phyloP scores from a whole-genome alignment of 2,797 vertebrate genomes.

The Molossus molossus region DNA sequence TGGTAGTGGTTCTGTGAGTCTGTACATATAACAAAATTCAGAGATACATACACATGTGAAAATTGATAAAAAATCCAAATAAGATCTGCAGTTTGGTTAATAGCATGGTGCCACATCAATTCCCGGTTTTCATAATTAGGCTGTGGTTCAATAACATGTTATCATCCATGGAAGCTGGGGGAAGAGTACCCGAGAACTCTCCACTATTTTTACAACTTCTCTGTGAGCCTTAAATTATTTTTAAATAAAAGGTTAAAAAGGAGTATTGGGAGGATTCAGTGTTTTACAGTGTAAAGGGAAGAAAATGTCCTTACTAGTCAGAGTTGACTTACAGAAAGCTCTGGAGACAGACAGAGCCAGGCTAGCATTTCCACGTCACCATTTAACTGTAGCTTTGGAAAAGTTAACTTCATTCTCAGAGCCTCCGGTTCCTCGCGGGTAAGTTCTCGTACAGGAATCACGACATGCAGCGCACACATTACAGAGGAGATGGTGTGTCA shows the following conservation, averaged over 20 bases:
- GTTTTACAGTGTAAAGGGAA: background rate
- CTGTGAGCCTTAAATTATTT: slow-evolving; percentile 4
- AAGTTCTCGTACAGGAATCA: background rate
- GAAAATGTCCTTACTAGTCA: background rate
- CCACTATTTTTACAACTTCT: background rate
- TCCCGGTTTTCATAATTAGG: background rate
- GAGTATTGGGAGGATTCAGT: background rate
- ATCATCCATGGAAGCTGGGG: background rate
- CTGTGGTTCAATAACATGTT: background rate
- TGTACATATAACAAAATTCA: background rate
- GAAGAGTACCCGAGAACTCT: background rate
- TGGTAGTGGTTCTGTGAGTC: background rate
- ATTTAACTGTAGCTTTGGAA: background rate
- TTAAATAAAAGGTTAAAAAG: background rate
- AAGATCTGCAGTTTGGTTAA: background rate
- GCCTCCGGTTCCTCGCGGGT: background rate
- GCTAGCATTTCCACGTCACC: background rate
- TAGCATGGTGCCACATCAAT: background rate
- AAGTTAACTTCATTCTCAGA: background rate
- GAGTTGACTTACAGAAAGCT: background rate
- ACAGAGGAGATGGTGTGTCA: background rate
- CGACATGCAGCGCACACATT: accelerated
- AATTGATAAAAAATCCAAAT: background rate
- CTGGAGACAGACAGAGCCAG: background rate
- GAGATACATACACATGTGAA: background rate